Conservation (phyloP, 2,113 vertebrate genomes). For the Plecotus auritus region DNA sequence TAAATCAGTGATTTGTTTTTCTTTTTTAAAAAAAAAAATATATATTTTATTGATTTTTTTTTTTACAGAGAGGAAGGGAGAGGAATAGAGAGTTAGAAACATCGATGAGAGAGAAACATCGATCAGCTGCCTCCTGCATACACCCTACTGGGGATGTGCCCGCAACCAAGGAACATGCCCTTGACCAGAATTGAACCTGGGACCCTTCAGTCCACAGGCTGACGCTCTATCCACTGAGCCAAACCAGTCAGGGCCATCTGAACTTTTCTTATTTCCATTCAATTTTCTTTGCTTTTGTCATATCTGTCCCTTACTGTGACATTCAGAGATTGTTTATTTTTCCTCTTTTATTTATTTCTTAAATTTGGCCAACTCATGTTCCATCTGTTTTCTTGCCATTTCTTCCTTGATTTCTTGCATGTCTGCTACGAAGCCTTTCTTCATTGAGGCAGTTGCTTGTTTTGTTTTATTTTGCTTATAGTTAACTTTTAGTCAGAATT, state of each 20-base stretch:
- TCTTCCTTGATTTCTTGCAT: not conserved
- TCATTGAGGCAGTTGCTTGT: not conserved
- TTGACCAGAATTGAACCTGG: no score
- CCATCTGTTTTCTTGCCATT: not conserved
- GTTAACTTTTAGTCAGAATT: not conserved
- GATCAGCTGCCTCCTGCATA: no score
- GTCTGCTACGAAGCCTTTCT: not conserved
- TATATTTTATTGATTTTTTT: no score
- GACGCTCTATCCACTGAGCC: no score
- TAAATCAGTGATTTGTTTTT: no score
- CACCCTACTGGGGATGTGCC: no score
- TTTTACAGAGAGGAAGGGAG: no score
- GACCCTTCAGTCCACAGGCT: no score
- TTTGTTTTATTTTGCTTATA: not conserved
- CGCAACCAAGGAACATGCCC: no score
- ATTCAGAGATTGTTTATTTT: not conserved
- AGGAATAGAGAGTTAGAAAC: no score
- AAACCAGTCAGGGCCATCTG: not conserved
- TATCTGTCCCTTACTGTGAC: not conserved
- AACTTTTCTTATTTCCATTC: not conserved
- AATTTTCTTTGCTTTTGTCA: not conserved
- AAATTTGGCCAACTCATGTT: not conserved
- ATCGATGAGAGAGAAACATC: no score
- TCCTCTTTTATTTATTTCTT: not conserved
- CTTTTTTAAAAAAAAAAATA: no score